Base-by-base conservation (phyloP, 1,140 invertebrate species). In the Atta colombica region DNA sequence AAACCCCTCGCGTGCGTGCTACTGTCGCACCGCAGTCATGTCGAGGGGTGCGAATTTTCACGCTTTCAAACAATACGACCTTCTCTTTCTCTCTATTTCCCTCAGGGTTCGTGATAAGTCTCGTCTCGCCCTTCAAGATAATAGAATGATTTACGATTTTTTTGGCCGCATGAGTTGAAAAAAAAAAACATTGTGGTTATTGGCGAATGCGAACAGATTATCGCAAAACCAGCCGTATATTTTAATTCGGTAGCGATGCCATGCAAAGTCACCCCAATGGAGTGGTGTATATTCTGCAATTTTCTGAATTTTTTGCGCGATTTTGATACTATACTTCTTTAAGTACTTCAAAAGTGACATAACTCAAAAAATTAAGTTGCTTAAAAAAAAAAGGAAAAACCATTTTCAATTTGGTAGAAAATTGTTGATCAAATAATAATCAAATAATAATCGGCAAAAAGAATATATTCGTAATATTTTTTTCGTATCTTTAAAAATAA, bases 1-100 rank as follows among this genome's bases (percentile, higher is more conserved):
- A 45, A 72, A 35, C 68, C 66, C 55, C 39, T 72, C 66, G 78
- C 53, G 53, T 71, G 78, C 66, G 35, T 72, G 53, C 53, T 58
- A 72, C 25, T 58, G 12, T 61, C 39, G 55, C 58, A 69, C 61
- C 49, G 77, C 80, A 7, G 12, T 16, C 39, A 53, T 39, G 75
- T 21, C 66, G 80, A 74, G 80, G 68, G 80, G 80, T 74, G 69
- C 84, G 87, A 87, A 87, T 86, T 78, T 74, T 88, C 84, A 58
- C 84, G 87, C 82, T 66, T 87, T 88, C 60, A 82, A 88, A 88
- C 87, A 88, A 88, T 88, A 63, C 66, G 10, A 8, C 39, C 25
- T 3, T 45, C 31, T 31, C 25, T 45, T 18, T 61, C 39, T 16
- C 55, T 75, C 55, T 10, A 18, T 49, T 21, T 25, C 21, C 45